Percentiles rank a stretch among this genome's conserved stretches.
Conservation (phyloP, 2,797 vertebrate genomes). For the Squalus acanthias region DNA sequence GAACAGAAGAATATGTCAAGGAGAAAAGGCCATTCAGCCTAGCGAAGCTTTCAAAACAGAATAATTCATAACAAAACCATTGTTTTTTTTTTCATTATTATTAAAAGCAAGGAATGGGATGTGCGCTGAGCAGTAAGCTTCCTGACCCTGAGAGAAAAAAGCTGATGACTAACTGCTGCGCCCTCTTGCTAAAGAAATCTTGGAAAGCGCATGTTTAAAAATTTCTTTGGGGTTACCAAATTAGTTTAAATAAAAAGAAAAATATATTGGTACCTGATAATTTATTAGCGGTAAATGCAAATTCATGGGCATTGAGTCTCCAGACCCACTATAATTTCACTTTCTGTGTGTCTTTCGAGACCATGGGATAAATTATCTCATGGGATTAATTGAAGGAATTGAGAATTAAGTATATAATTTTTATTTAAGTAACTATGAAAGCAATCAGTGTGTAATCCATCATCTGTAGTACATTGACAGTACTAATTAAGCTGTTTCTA, state of each 20-base stretch:
- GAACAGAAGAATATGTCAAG: background rate
- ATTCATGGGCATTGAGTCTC: background rate
- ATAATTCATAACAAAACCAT: background rate
- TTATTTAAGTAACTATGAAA: background rate
- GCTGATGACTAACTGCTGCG: background rate
- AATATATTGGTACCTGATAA: background rate
- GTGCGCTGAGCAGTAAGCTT: background rate
- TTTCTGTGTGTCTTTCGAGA: background rate
- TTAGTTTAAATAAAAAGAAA: background rate
- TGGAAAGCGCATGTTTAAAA: background rate
- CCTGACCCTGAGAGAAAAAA: conserved; percentile 1
- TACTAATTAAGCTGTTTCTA: background rate
- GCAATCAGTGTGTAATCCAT: background rate
- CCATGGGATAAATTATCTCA: background rate
- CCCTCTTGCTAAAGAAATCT: background rate
- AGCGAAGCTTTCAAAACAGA: background rate
- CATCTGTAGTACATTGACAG: background rate
- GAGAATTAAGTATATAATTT: background rate
- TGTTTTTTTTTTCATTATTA: background rate
- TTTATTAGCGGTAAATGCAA: background rate
- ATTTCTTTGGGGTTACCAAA: background rate
- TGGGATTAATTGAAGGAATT: background rate
- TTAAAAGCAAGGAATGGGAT: background rate
- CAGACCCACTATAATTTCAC: background rate
- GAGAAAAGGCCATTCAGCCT: background rate